These are phyloP conservation scores for Dysidea cf. avara DNA, from an alignment of 37 sponge, comb jelly and placozoan genomes.

Conservation along the genomic window DNA sequence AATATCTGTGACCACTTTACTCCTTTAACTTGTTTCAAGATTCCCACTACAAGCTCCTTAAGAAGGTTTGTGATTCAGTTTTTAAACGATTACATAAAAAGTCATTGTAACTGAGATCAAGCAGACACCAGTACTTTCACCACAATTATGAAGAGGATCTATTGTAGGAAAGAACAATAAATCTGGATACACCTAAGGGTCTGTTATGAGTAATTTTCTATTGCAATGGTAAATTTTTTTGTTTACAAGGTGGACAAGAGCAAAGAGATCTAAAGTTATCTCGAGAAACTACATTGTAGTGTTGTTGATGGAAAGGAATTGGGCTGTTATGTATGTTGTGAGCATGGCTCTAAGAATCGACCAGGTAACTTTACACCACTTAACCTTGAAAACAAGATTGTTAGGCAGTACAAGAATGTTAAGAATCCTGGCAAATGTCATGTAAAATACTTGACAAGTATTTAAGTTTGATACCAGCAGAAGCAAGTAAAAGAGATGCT, in stretches of 20 bases:
- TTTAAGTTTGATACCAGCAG: background rate
- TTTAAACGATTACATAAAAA: background rate
- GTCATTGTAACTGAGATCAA: background rate
- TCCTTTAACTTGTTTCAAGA: too few relatives aligned
- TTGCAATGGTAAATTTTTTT: background rate
- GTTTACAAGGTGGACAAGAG: too few relatives aligned
- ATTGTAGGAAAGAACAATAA: background rate
- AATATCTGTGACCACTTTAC: background rate
- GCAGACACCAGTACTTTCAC: background rate
- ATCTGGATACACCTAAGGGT: conserved; percentile 1
- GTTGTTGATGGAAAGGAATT: too few relatives aligned
- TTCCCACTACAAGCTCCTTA: background rate
- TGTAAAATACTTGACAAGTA: background rate
- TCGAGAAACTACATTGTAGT: background rate
- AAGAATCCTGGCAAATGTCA: background rate
- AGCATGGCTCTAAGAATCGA: conserved; percentile 15
- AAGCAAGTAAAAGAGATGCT: conserved; percentile 3
- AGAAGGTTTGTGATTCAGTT: background rate
- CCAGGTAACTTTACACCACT: conserved; percentile 5
- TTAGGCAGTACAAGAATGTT: background rate
- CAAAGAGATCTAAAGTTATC: conserved; percentile 2
- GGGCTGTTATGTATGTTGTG: conserved; percentile 3
- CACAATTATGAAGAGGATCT: background rate
- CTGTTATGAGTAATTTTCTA: background rate
- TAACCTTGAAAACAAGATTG: background rate